phyloP scores from a whole-genome alignment of 2,797 vertebrate species.

The Lacerta agilis region DNA sequence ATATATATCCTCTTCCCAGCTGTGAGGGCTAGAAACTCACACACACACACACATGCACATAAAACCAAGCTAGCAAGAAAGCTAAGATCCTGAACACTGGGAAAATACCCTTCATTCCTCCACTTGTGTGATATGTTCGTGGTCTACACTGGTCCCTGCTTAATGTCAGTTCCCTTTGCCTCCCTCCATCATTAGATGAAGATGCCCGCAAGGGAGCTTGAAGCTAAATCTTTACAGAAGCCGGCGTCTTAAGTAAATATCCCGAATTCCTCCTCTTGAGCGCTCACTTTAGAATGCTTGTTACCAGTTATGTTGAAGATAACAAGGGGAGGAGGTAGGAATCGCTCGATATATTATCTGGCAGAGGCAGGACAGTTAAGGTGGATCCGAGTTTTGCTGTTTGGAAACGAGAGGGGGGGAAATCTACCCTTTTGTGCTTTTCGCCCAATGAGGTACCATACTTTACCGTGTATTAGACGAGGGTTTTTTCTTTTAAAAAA shows the following conservation, averaged over 20 bases:
- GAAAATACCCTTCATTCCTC: neutral
- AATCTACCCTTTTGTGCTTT: neutral
- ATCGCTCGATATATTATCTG: neutral
- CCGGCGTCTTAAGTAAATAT: constrained; percentile 2
- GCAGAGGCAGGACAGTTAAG: neutral
- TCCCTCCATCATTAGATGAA: neutral
- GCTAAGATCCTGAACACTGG: neutral
- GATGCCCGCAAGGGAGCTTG: neutral
- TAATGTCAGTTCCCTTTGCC: neutral
- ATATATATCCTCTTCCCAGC: neutral
- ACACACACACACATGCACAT: neutral
- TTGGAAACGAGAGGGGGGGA: neutral
- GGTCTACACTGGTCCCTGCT: neutral
- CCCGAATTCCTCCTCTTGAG: constrained; percentile 12
- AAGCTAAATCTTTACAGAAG: neutral
- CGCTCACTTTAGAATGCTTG: neutral
- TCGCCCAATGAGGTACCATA: neutral
- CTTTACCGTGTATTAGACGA: too few species aligned
- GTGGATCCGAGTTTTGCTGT: neutral
- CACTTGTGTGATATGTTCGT: neutral
- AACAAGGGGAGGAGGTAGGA: neutral
- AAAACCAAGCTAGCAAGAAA: neutral
- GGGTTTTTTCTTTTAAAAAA: too few species aligned
- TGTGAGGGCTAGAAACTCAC: neutral
- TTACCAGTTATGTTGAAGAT: constrained; percentile 18